phyloP scores from a whole-genome alignment of 2,113 vertebrate genomes.

The Zootoca vivipara region DNA sequence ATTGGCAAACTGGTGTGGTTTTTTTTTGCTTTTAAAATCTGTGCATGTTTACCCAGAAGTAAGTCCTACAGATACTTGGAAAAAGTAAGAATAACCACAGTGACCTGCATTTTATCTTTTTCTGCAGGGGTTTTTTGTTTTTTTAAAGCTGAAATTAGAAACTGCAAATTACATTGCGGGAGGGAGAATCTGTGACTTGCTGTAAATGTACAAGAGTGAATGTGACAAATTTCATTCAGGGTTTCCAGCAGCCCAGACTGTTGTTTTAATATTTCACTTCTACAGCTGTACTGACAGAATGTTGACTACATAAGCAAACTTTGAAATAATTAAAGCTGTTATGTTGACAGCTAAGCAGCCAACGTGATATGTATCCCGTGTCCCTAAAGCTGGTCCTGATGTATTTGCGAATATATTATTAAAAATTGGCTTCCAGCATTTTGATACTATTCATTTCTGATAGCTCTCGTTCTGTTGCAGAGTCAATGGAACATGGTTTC shows the following conservation, averaged over 20 bases:
- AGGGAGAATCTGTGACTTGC: not conserved
- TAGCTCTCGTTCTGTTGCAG: not conserved
- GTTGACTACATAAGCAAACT: conserved; percentile 10
- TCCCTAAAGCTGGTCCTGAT: not conserved
- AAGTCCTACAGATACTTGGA: not conserved
- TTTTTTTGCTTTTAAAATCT: not conserved
- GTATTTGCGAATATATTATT: not conserved
- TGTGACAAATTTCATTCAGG: not conserved
- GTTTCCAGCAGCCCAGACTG: not conserved
- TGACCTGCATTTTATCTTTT: not conserved
- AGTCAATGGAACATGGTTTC: not conserved
- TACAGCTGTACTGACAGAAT: not conserved
- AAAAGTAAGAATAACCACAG: not conserved
- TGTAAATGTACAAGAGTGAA: not conserved
- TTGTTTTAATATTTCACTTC: conserved; percentile 21
- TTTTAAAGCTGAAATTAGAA: conserved; percentile 3
- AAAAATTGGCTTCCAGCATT: not conserved
- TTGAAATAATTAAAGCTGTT: not conserved
- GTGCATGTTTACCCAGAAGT: not conserved
- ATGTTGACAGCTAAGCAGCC: not conserved
- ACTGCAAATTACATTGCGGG: not conserved
- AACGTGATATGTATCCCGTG: not conserved
- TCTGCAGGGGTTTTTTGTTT: not conserved
- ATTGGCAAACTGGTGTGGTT: not conserved
- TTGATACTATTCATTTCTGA: not conserved